A percentile compares a stretch with the other conserved stretches of the same genome.
These are phyloP conservation scores for Phenganax stokvisi DNA, from an alignment of 92 coral and sea anemone genomes.

Conservation along the genomic window DNA sequence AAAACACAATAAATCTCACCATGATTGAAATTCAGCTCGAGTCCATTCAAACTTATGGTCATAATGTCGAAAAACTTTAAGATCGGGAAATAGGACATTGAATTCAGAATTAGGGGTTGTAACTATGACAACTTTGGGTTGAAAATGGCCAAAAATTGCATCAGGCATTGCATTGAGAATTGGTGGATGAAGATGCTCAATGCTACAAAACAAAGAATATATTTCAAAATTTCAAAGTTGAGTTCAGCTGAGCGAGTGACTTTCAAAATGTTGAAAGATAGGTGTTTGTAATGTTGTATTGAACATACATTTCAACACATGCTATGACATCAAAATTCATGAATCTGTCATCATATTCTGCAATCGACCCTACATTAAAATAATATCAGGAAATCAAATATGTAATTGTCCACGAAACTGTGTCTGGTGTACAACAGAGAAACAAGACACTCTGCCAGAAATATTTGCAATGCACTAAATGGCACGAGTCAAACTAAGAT, in stretches of 20 bases:
- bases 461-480: too few species aligned
- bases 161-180: conserved; percentile 71
- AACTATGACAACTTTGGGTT: conserved; percentile 89
- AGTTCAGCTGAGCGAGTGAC: neutral
- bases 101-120: conserved; percentile 98
- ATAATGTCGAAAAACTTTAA: conserved; percentile 87
- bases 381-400: neutral
- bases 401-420: neutral
- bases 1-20: conserved; percentile 41
- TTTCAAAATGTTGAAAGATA: neutral
- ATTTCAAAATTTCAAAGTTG: neutral
- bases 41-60: conserved; percentile 99
- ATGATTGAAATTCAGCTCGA: conserved; percentile 75
- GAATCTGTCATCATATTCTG: conserved; percentile 81
- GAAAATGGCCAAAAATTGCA: conserved; percentile 81
- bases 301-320: conserved; percentile 90
- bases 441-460: too few species aligned
- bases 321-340: conserved; percentile 84
- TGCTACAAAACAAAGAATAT: conserved; percentile 37
- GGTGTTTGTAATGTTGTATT: neutral
- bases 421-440: too few species aligned
- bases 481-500: too few species aligned
- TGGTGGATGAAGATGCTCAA: conserved; percentile 77
- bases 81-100: conserved; percentile 82
- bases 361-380: conserved; percentile 65